Percentiles rank a stretch among this genome's conserved stretches.
Conservation (phyloP, 2,113 vertebrate species). For the Oceanodroma tethys region DNA sequence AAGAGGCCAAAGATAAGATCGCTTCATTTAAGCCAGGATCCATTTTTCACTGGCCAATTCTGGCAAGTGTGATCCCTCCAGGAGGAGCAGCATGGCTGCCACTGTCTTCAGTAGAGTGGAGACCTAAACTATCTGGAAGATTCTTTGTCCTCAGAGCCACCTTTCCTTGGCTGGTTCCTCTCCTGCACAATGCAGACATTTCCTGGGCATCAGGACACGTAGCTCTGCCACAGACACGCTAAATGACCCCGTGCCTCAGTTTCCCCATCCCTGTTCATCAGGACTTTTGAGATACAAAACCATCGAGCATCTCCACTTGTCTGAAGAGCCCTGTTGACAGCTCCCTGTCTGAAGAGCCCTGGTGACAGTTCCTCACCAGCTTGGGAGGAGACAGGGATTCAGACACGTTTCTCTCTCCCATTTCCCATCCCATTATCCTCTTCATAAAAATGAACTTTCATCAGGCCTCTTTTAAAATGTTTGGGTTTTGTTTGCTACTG, state of each 20-base stretch:
- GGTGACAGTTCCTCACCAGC: slow-evolving; percentile 24
- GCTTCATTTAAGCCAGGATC: neutral
- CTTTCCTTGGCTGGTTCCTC: neutral
- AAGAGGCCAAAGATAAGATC: slow-evolving; percentile 39
- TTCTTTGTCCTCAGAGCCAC: neutral
- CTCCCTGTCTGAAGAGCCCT: neutral
- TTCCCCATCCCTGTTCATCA: neutral
- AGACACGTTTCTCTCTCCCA: slow-evolving; percentile 29
- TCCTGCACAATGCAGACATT: no score
- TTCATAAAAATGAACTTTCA: slow-evolving; percentile 31
- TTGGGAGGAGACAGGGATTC: neutral
- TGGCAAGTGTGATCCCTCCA: neutral
- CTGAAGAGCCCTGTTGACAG: neutral
- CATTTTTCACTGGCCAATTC: neutral
- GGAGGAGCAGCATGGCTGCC: neutral
- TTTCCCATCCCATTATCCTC: neutral
- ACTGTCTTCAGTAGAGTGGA: neutral
- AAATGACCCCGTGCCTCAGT: neutral
- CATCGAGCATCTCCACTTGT: fast-evolving
- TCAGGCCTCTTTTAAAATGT: slow-evolving; percentile 15
- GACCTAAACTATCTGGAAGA: neutral
- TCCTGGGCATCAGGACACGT: neutral
- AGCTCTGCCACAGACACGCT: neutral
- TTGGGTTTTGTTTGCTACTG: slow-evolving; percentile 66
- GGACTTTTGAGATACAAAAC: neutral